Percentiles rank a stretch among this genome's conserved stretches.
These are phyloP conservation scores for Dorcus parallelipipedus DNA, from an alignment of 2,888 invertebrate genomes.

Conservation along the genomic window DNA sequence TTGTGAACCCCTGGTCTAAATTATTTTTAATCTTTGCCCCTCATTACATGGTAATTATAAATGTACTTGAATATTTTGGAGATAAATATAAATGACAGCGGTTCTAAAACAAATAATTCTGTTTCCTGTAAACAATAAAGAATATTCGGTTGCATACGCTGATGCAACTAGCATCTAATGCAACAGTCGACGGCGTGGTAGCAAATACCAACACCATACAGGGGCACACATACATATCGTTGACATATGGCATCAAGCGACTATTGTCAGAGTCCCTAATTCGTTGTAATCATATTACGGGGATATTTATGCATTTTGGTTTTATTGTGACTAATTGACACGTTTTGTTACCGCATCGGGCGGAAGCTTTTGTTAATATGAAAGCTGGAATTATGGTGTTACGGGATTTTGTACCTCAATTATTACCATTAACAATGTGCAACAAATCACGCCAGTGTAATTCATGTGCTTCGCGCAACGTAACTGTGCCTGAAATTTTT, in stretches of 20 bases:
- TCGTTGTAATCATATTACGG: slow-evolving; percentile 6
- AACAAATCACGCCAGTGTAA: neutral
- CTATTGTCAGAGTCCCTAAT: slow-evolving; percentile 8
- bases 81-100: neutral
- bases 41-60: too few relatives aligned
- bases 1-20: too few relatives aligned
- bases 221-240: neutral
- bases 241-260: neutral
- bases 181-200: neutral
- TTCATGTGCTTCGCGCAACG: too few relatives aligned
- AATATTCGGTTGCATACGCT: slow-evolving; percentile 3
- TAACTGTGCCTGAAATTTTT: too few relatives aligned
- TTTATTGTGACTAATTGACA: slow-evolving; percentile 1
- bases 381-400: neutral
- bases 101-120: neutral
- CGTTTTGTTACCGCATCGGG: neutral
- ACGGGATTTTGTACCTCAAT: neutral
- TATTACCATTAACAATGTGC: neutral
- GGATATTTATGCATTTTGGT: slow-evolving; percentile 1
- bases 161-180: neutral
- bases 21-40: too few relatives aligned
- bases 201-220: neutral
- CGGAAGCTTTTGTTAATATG: neutral
- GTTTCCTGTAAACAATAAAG: neutral
- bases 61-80: neutral